A percentile compares a stretch with the other conserved stretches of the same genome.
phyloP scores from a whole-genome alignment of 2,113 vertebrate species.

The Lagopus muta region DNA sequence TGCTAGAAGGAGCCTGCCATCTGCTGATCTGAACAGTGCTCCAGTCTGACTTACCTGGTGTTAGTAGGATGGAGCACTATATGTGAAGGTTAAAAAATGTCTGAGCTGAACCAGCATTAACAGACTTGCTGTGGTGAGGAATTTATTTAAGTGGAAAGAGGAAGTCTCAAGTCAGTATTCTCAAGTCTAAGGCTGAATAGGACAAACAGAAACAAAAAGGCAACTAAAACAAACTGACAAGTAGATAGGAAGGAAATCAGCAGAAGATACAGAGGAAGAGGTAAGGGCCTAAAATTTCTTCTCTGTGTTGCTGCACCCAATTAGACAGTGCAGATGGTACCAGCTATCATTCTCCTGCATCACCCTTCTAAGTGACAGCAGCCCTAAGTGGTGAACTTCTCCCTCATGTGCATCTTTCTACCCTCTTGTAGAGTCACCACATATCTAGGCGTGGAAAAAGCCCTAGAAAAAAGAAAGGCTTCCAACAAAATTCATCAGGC shows the following conservation, averaged over 20 bases:
- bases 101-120: neutral
- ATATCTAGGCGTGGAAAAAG: neutral
- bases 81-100: neutral
- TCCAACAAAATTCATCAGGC: neutral
- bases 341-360: neutral
- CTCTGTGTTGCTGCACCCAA: neutral
- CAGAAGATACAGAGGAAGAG: neutral
- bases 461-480: neutral
- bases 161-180: slow-evolving; percentile 8
- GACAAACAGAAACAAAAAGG: neutral
- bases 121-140: neutral
- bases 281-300: neutral
- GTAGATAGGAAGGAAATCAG: slow-evolving; percentile 1
- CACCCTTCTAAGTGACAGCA: neutral
- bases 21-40: slow-evolving; percentile 63
- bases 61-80: neutral
- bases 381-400: neutral
- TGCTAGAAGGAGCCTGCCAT: slow-evolving; percentile 73
- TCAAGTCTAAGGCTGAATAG: neutral
- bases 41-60: neutral
- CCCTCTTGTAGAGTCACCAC: neutral
- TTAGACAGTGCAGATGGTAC: neutral
- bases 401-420: neutral
- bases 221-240: neutral
- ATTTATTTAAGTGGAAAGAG: slow-evolving; percentile 17